phyloP scores from a whole-genome alignment of 1,140 invertebrate genomes.

The Heterodera schachtii region DNA sequence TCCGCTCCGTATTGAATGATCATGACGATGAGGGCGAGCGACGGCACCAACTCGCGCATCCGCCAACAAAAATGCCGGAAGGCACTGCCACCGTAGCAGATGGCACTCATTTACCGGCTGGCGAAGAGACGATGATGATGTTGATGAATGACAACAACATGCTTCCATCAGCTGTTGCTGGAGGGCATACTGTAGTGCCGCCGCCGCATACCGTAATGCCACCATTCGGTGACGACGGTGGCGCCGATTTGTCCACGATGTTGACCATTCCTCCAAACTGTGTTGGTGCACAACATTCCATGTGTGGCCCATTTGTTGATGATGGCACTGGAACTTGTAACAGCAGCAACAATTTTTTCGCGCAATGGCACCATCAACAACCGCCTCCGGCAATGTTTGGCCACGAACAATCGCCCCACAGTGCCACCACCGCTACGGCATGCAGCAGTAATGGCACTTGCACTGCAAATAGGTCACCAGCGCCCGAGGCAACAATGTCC shows the following conservation, averaged over 20 bases:
- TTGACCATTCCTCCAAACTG: not conserved
- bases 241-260: not conserved
- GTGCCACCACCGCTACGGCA: not conserved
- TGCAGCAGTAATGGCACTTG: not conserved
- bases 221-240: not conserved
- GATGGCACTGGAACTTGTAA: not conserved
- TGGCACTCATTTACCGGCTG: not conserved
- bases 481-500: not conserved
- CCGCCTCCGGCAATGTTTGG: not conserved
- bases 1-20: slow-evolving; percentile 25
- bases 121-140: not conserved
- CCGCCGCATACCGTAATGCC: no score
- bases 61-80: not conserved
- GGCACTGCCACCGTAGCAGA: not conserved
- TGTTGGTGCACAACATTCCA: not conserved
- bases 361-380: not conserved
- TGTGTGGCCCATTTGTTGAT: not conserved
- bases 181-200: not conserved
- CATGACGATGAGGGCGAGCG: not conserved
- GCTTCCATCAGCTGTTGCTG: no score
- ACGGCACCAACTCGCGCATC: not conserved
- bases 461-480: not conserved
- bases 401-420: not conserved
- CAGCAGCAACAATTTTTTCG: not conserved
- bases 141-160: not conserved